These are phyloP conservation scores for Cranoglanis bouderius DNA, from an alignment of 2,113 vertebrate genomes.

Conservation along the genomic window DNA sequence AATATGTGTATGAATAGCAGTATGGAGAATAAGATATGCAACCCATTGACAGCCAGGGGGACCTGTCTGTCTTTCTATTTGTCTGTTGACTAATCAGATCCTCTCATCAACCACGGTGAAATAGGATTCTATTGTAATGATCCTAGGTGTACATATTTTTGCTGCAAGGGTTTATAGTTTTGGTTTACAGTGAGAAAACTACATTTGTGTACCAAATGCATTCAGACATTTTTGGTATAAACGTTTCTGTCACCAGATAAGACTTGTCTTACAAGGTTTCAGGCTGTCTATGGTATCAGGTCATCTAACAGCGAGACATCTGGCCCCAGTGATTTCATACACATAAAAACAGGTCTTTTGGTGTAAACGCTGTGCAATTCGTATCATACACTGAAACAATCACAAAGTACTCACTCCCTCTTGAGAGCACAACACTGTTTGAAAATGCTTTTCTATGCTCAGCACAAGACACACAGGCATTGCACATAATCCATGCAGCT, in stretches of 20 bases:
- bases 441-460: constrained; percentile 26
- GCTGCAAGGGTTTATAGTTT: constrained; percentile 43
- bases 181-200: constrained; percentile 32
- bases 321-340: constrained; percentile 14
- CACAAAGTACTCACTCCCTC: not conserved
- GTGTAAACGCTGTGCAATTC: constrained; percentile 26
- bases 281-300: not conserved
- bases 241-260: not conserved
- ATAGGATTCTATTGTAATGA: constrained; percentile 52
- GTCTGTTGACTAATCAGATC: constrained; percentile 66
- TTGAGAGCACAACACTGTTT: constrained; percentile 28
- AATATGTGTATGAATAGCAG: constrained; percentile 41
- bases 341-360: constrained; percentile 10
- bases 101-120: constrained; percentile 51
- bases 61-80: constrained; percentile 54
- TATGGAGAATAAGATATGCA: constrained; percentile 40
- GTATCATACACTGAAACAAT: constrained; percentile 14
- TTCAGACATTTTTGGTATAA: constrained; percentile 5
- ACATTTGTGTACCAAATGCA: constrained; percentile 23
- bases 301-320: not conserved
- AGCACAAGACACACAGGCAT: not conserved
- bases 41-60: constrained; percentile 31
- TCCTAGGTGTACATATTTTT: constrained; percentile 51
- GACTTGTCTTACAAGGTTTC: not conserved
- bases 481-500: constrained; percentile 8